These are phyloP conservation scores for Arctocebus calabarensis DNA, from an alignment of 2,797 vertebrate genomes.

Conservation along the genomic window DNA sequence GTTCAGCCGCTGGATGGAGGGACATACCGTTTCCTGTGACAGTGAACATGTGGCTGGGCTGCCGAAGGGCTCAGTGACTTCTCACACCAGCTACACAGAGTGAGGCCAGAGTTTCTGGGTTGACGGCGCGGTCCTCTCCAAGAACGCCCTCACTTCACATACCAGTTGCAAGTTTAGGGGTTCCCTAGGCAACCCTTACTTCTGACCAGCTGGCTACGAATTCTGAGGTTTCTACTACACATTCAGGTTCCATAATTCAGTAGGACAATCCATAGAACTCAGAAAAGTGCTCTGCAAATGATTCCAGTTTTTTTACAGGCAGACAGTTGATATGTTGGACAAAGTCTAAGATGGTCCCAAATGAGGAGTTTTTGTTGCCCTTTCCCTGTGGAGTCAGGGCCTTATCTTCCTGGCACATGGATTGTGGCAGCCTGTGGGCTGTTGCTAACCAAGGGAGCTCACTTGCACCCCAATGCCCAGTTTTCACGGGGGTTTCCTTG, in stretches of 20 bases:
- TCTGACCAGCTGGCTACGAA: not conserved
- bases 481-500: not conserved
- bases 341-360: no score
- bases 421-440: not conserved
- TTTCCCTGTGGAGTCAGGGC: not conserved
- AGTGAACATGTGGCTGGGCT: not conserved
- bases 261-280: not conserved
- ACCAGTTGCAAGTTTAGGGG: not conserved
- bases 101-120: not conserved
- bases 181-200: not conserved
- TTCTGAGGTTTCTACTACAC: not conserved
- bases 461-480: not conserved
- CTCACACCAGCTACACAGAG: not conserved
- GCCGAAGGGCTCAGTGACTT: not conserved
- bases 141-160: not conserved
- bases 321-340: rapidly evolving
- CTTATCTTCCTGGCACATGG: no score
- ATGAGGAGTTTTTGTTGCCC: not conserved
- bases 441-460: not conserved
- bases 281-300: not conserved
- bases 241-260: not conserved
- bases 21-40: not conserved
- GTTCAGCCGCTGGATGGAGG: not conserved
- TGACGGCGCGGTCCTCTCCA: not conserved
- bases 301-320: not conserved